A percentile compares a stretch with the other conserved stretches of the same genome.
phyloP scores from a whole-genome alignment of 1,140 invertebrate species.

The Asobara japonica region DNA sequence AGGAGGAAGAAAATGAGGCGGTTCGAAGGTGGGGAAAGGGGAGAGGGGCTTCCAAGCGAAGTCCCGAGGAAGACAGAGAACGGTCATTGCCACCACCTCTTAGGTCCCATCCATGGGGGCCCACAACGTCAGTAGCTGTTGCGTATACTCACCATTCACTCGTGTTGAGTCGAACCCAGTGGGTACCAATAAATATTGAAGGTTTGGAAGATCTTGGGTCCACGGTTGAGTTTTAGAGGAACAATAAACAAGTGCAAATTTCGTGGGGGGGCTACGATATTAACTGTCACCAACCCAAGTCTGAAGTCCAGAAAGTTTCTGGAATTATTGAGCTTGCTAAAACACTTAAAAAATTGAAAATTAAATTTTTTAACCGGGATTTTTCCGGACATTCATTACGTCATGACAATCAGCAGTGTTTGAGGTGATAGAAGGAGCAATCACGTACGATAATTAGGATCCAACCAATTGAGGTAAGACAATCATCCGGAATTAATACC shows the following conservation, averaged over 20 bases:
- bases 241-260: too few species aligned
- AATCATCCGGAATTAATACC: background rate
- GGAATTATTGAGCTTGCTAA: too few species aligned
- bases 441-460: background rate
- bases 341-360: too few species aligned
- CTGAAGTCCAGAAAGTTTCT: too few species aligned
- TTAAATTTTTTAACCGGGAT: too few species aligned
- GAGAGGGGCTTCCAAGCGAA: conserved; percentile 35
- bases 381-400: too few species aligned
- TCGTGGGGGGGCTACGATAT: too few species aligned
- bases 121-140: conserved; percentile 9
- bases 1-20: conserved; percentile 33
- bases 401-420: background rate
- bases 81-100: conserved; percentile 67
- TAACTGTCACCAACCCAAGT: too few species aligned
- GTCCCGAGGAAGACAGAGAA: conserved; percentile 45
- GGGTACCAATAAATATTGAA: conserved; percentile 20
- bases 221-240: too few species aligned
- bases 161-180: conserved; percentile 24
- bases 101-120: conserved; percentile 36
- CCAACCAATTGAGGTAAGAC: background rate
- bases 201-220: conserved; percentile 12
- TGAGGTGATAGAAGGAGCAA: background rate
- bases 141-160: conserved; percentile 13
- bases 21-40: too few species aligned